Percentiles rank a stretch among this genome's conserved stretches.
phyloP scores from a whole-genome alignment of 1,140 invertebrate species.

The Myzus persicae region DNA sequence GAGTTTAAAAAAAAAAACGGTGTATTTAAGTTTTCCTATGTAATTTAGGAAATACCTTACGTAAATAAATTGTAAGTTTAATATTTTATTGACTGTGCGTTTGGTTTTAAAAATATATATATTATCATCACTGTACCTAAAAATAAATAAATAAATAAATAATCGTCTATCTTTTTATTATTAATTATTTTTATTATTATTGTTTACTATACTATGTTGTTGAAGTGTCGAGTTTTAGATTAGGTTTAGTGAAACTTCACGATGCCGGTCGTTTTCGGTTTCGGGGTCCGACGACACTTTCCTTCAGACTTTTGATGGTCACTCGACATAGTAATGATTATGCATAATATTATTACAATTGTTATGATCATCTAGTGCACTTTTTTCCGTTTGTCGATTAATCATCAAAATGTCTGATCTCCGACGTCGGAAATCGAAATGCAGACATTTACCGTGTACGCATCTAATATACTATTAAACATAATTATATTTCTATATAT shows the following conservation, averaged over 20 bases:
- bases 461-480: neutral
- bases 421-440: constrained; percentile 44
- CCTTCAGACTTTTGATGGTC: constrained; percentile 19
- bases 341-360: neutral
- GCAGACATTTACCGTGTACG: neutral
- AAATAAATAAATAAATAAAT: neutral
- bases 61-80: constrained; percentile 51
- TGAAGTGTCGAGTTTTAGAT: neutral
- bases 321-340: constrained; percentile 11
- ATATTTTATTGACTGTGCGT: constrained; percentile 48
- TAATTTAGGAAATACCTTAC: constrained; percentile 38
- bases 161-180: constrained; percentile 44
- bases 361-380: neutral
- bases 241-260: constrained; percentile 35
- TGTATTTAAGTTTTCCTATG: constrained; percentile 47
- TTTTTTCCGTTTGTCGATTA: neutral
- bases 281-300: constrained; percentile 38
- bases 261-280: constrained; percentile 6
- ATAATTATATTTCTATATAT: neutral
- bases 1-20: constrained; percentile 19
- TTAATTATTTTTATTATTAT: constrained; percentile 31
- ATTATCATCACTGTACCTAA: constrained; percentile 34
- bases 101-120: constrained; percentile 41
- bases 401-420: neutral
- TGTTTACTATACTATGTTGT: neutral